Evolutionary conservation across 2,113 vertebrate genomes (phyloP).

Genomic region (Pagrus major): DNA sequence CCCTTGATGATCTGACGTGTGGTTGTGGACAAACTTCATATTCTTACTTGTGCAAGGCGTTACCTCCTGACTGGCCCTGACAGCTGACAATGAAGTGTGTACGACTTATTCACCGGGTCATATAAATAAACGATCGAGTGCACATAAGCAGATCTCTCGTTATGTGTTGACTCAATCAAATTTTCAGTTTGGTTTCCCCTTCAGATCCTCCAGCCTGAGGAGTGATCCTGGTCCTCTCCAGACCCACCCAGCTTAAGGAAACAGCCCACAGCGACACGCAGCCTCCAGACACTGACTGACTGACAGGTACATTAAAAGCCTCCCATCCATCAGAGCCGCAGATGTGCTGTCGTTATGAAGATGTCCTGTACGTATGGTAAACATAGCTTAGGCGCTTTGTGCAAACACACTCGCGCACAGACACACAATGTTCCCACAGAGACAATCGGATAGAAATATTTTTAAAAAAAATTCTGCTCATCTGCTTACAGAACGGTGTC

Average conservation of each 20-base stretch:
- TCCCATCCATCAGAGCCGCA: conserved; percentile 20
- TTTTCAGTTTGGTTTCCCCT: conserved; percentile 60
- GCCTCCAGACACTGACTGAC: conserved; percentile 19
- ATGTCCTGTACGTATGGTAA: conserved; percentile 40
- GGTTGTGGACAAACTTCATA: conserved; percentile 35
- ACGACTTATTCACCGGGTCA: not conserved
- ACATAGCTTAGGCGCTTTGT: conserved; percentile 22
- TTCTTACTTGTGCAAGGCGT: conserved; percentile 44
- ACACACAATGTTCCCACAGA: conserved; percentile 18
- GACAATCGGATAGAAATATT: not conserved
- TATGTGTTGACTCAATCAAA: conserved; percentile 75
- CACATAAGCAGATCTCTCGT: conserved; percentile 34
- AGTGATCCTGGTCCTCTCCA: conserved; percentile 58
- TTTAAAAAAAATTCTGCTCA: too few relatives aligned
- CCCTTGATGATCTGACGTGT: conserved; percentile 39
- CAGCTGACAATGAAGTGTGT: conserved; percentile 31
- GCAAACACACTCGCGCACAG: conserved; percentile 20
- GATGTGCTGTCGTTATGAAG: conserved; percentile 1
- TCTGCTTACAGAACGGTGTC: too few relatives aligned
- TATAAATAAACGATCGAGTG: not conserved
- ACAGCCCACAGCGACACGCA: conserved; percentile 56
- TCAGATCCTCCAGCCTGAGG: conserved; percentile 64
- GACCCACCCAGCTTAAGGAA: conserved; percentile 66
- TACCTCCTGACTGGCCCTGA: conserved; percentile 18
- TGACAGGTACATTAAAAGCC: conserved; percentile 27